These are phyloP conservation scores for Laticauda colubrina DNA, from an alignment of 2,113 vertebrate genomes.

Conservation along the genomic window DNA sequence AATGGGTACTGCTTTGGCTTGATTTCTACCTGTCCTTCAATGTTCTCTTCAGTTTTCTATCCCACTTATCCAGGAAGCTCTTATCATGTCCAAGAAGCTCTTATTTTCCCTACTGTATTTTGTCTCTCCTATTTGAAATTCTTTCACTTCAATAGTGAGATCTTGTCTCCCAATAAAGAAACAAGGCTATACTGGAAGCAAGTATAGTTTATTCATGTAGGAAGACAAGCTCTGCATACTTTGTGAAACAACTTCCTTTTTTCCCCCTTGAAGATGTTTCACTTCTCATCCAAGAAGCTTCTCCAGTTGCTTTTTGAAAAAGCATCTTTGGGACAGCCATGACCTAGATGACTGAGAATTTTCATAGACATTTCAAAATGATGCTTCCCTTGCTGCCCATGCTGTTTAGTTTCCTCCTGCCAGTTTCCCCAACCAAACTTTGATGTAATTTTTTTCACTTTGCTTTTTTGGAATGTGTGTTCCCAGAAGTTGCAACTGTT, in stretches of 20 bases:
- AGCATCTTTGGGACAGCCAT: neutral
- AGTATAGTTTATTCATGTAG: neutral
- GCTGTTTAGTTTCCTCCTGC: neutral
- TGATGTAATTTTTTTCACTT: neutral
- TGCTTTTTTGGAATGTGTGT: neutral
- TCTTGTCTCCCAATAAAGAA: neutral
- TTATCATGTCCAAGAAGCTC: neutral
- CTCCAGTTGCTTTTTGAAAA: neutral
- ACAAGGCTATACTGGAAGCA: neutral
- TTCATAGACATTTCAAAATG: neutral
- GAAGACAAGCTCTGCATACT: neutral
- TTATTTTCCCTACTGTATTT: neutral
- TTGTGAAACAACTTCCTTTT: neutral
- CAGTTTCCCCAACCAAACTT: neutral
- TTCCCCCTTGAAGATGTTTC: neutral
- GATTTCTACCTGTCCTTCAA: neutral
- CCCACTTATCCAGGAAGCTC: neutral
- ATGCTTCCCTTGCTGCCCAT: neutral
- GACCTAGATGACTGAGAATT: neutral
- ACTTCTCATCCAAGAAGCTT: neutral
- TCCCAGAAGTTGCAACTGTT: neutral
- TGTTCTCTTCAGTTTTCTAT: neutral
- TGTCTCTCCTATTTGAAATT: neutral
- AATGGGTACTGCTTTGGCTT: neutral
- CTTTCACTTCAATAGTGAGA: neutral